Base-by-base conservation (phyloP, 2,113 vertebrate genomes). In the Sarotherodon lohbergeri region DNA sequence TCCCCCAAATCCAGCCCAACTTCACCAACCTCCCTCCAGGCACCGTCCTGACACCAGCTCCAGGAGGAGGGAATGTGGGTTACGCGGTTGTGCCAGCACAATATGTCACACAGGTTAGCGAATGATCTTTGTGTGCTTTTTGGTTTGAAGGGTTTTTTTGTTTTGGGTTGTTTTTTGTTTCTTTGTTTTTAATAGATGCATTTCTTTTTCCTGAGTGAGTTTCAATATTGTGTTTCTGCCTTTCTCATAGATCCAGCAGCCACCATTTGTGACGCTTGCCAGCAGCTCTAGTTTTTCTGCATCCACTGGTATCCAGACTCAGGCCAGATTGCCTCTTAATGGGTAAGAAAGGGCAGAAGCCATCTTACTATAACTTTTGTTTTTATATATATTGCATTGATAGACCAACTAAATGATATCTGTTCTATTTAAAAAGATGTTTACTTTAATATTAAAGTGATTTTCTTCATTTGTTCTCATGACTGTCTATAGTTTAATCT, bases 1-100 rank as follows among this genome's bases (percentile, higher is more conserved):
- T 99, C 80, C 98, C 98, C 36, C 98, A 99, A 93, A 99, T 99
- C 86, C 99, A 99, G 91, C 98, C 98, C 82, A 99, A 98, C 95
- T 98, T 99, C 92, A 98, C 98, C 55, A 99, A 97, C 94, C 97
- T 99, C 16, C 98, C 99, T 0, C 98, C 98, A 0, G 99, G 99
- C 85, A 99, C 99, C 2, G 97, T 99, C 22, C 95, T 99, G 89
- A 96, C 98, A 2, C 97, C 98, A 1, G 98, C 98, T 6, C 98
- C 98, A 1, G 99, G 98, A 8, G 92, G 97, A 0, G 98, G 98
- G 19, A 99, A 97, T 0, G 95, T 99, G 16, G 98, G 98, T 6
- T 99, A 99, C 14, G 98, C 99, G 0, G 98, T 99, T 29, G 97
- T 99, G 87, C 98, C 99, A 2, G 98, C 98, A 68, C 98, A 99